Evolutionary conservation across 2,797 vertebrate genomes (phyloP), one percentile per base, ranked within the genome.

Genomic region (Crenichthys baileyi): DNA sequence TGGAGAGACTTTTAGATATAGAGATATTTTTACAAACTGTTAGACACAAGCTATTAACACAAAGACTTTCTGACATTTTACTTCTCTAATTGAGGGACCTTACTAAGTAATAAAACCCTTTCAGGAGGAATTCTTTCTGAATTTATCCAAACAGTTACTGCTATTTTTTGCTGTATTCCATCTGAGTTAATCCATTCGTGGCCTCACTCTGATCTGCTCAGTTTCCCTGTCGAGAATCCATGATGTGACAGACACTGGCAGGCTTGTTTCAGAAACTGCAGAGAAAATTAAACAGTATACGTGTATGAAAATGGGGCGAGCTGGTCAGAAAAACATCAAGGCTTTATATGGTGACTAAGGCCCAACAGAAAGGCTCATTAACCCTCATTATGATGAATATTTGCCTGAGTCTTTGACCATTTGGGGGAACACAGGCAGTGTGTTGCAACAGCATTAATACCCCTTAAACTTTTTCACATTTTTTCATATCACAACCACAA

Each of bases 271-370:
- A 83, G 70, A 78, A 84, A 79, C 77, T 77, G 75, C 79, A 88
- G 78, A 87, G 83, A 80, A 89, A 88, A 88, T 88, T 31, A 79
- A 89, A 72, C 79, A 63, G 58, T 72, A 48, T 73, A 71, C 74
- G 77, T 77, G 3, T 56, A 77, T 71, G 56, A 83, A 77, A 72
- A 55, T 48, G 55, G 12, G 39, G 46, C 4, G 7, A 79, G 67
- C 63, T 72, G 78, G 77, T 73, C 77, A 79, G 72, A 72, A 85
- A 81, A 86, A 77, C 81, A 83, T 31, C 18, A 31, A 53, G 29
- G 63, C 39, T 85, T 80, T 80, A 73, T 79, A 68, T 77, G 55
- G 73, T 61, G 36, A 29, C 70, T 55, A 50, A 22, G 60, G 77
- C n/a, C 70, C 48, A 31, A 58, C 58, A 48, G 72, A 60, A 46